Conservation (phyloP, 2,797 vertebrate genomes). For the Spinus pinus region DNA sequence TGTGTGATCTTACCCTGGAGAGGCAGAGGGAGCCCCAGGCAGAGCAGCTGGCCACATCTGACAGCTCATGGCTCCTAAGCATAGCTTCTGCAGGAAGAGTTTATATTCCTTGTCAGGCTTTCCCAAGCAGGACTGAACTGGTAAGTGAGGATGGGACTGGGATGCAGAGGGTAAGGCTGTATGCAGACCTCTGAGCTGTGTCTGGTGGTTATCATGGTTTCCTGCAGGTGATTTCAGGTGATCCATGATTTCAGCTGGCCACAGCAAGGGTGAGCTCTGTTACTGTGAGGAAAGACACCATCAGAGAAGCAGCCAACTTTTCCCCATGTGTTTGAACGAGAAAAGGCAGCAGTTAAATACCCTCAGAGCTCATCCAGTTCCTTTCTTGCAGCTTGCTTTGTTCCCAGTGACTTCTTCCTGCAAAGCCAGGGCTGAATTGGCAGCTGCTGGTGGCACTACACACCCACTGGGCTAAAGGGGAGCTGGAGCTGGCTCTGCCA, state of each 20-base stretch:
- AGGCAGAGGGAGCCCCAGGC: not conserved
- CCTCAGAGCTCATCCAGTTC: not conserved
- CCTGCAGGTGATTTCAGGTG: no score
- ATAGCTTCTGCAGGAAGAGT: not conserved
- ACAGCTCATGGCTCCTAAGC: not conserved
- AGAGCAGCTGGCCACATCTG: accelerated
- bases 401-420: accelerated
- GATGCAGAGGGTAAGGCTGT: not conserved
- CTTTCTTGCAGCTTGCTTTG: accelerated
- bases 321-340: not conserved
- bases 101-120: not conserved
- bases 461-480: accelerated
- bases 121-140: not conserved
- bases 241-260: not conserved
- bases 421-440: not conserved
- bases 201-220: not conserved
- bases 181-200: not conserved
- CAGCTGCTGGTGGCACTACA: not conserved
- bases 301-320: not conserved
- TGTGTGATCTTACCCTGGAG: not conserved
- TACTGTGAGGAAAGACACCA: not conserved
- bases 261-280: not conserved
- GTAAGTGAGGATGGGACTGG: not conserved
- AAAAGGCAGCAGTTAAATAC: not conserved
- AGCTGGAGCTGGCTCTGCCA: not conserved